Evolutionary conservation across 2,888 invertebrate genomes (phyloP), one percentile per base, ranked within the genome.

Genomic region (Drosophila prostipennis): DNA sequence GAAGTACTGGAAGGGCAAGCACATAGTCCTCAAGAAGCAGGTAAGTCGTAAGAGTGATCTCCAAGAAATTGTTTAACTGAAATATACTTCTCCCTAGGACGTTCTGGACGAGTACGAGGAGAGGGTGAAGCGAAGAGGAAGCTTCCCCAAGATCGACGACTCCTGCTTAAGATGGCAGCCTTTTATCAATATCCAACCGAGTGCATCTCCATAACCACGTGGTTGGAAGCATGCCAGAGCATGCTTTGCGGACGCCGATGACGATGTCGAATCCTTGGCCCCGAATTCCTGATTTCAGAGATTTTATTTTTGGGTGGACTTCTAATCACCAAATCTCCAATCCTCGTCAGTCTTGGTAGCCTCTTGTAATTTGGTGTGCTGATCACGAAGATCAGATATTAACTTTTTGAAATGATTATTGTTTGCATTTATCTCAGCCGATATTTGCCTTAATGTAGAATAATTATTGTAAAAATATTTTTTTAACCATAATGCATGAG

Each of bases 1-100:
- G 95, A 99, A 99, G 92, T 99, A 99, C 92, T 99, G 99, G 98
- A 99, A 99, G 92, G 98, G 98, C 70, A 98, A 98, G 92, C 99
- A 99, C 93, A 96, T 99, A 84, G 97, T 99, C 54, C 94, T 99
- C 57, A 98, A 98, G 92, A 97, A 97, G 93, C 96, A 97, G 95
- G 97, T 96, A 84, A 90, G 93, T 19, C 1, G 3, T 11, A 1
- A n/a, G 6, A 19, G 10, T 42, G 3, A 29, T 5, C 11, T 49
- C 10, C 29, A 7, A 29, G 6, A 8, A 1, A 10, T 3, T 19
- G 1, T 3, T 1, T 2, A 13, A 13, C n/a, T 69, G 11, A 36
- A 11, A 3, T 11, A 14, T 39, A 0, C 11, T 16, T 16, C 0
- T 11, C 63, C 59, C 45, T 93, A 98, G 96, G 98, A 98, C 92